Evolutionary conservation across 1,140 invertebrate species (phyloP).

Genomic region (Stegodyphus dumicola): DNA sequence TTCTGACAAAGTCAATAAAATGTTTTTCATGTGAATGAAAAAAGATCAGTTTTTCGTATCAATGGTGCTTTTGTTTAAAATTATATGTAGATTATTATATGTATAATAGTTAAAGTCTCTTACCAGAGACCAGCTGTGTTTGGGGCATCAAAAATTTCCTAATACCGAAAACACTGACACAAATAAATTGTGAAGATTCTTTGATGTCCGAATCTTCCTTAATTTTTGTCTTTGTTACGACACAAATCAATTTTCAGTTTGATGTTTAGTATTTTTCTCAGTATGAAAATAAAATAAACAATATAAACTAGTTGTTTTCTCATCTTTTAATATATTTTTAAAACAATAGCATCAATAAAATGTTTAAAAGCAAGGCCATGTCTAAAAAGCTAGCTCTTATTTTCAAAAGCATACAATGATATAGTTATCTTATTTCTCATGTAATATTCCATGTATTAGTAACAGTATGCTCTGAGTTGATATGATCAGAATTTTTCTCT

Average conservation of each 20-base stretch:
- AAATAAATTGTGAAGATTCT: constrained; percentile 50
- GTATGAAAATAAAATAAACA: constrained; percentile 57
- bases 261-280: constrained; percentile 61
- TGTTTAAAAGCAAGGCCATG: neutral
- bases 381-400: too few species aligned
- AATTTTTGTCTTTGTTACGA: constrained; percentile 56
- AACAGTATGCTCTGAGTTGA: too few species aligned
- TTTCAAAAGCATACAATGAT: too few species aligned
- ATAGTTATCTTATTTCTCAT: too few species aligned
- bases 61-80: constrained; percentile 32
- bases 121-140: constrained; percentile 25
- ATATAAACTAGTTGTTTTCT: constrained; percentile 1
- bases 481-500: too few species aligned
- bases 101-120: constrained; percentile 28
- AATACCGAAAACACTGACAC: constrained; percentile 29
- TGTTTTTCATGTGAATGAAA: constrained; percentile 20
- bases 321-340: neutral
- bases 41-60: constrained; percentile 27
- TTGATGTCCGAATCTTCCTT: constrained; percentile 49
- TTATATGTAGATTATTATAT: constrained; percentile 34
- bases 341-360: neutral
- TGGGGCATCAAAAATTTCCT: constrained; percentile 33
- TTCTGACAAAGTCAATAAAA: constrained; percentile 17
- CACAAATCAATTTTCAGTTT: constrained; percentile 57
- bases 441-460: too few species aligned